A percentile compares a stretch with the other conserved stretches of the same genome.
Evolutionary conservation across 2,888 invertebrate species (phyloP).

Genomic region (Clunio marinus): DNA sequence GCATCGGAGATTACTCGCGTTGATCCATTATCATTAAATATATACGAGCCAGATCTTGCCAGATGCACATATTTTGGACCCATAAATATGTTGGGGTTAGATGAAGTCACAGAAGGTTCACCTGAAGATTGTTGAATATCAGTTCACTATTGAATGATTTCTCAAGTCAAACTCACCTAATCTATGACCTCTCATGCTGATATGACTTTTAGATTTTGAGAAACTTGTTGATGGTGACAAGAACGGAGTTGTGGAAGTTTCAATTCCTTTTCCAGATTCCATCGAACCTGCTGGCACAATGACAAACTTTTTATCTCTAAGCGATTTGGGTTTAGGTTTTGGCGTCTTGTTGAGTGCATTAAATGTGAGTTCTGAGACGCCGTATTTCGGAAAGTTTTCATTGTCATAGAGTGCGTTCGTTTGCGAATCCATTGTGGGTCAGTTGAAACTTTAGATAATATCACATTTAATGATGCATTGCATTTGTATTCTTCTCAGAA

Average conservation of each 20-base stretch:
- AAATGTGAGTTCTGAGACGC: constrained; percentile 1
- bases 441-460: neutral
- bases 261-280: neutral
- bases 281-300: neutral
- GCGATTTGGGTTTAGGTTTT: neutral
- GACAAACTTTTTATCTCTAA: neutral
- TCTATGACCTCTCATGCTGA: constrained; percentile 49
- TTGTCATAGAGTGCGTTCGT: constrained; percentile 24
- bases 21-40: constrained; percentile 61
- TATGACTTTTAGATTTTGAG: constrained; percentile 42
- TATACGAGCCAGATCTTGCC: constrained; percentile 51
- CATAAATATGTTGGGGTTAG: constrained; percentile 50
- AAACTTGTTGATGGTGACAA: constrained; percentile 24
- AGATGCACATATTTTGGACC: constrained; percentile 50
- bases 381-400: constrained; percentile 8
- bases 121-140: neutral
- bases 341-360: neutral
- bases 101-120: constrained; percentile 49
- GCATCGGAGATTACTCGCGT: constrained; percentile 59
- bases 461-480: neutral
- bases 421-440: constrained; percentile 20
- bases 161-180: constrained; percentile 51
- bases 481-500: no score
- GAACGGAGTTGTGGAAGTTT: constrained; percentile 2
- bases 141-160: constrained; percentile 29